Percentiles rank a stretch among this genome's conserved stretches.
These are phyloP conservation scores for Catostylus mosaicus DNA, from an alignment of 30 jellyfish, hydroid and myxozoan genomes.

Conservation along the genomic window DNA sequence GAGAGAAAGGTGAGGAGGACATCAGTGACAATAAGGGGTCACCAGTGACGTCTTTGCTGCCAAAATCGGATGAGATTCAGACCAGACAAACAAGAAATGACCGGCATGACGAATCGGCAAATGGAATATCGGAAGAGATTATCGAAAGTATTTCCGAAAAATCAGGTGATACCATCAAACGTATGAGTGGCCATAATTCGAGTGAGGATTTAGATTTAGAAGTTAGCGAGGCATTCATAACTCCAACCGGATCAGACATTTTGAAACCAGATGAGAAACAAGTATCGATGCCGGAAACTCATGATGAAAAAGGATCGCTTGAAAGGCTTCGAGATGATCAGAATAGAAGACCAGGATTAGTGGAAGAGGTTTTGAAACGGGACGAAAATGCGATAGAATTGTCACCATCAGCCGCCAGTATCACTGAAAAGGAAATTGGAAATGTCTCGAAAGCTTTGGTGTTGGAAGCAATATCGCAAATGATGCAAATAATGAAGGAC, in stretches of 20 bases:
- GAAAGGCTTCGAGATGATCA: constrained; percentile 11
- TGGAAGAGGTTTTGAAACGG: constrained; percentile 6
- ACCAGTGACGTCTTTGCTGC: not conserved
- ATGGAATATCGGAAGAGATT: constrained; percentile 32
- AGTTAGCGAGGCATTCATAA: constrained; percentile 63
- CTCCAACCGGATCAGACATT: constrained; percentile 46
- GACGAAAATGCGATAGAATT: not conserved
- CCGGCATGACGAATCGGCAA: not conserved
- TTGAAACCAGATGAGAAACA: not conserved
- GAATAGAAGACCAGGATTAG: constrained; percentile 9
- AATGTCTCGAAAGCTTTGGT: constrained; percentile 30
- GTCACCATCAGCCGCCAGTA: not conserved
- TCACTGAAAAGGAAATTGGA: constrained; percentile 14
- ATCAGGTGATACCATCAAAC: constrained; percentile 45
- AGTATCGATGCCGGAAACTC: not conserved
- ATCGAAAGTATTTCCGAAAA: constrained; percentile 45
- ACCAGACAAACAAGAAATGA: not conserved
- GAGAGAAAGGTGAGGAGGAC: not conserved
- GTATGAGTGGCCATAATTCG: constrained; percentile 38
- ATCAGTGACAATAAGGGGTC: not conserved
- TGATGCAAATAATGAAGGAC: constrained; percentile 38
- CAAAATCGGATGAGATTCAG: not conserved
- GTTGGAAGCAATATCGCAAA: constrained; percentile 60
- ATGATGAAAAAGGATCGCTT: constrained; percentile 14
- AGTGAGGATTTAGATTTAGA: constrained; percentile 38